Conservation (phyloP, 2,888 invertebrate genomes). For the Myopa testacea region DNA sequence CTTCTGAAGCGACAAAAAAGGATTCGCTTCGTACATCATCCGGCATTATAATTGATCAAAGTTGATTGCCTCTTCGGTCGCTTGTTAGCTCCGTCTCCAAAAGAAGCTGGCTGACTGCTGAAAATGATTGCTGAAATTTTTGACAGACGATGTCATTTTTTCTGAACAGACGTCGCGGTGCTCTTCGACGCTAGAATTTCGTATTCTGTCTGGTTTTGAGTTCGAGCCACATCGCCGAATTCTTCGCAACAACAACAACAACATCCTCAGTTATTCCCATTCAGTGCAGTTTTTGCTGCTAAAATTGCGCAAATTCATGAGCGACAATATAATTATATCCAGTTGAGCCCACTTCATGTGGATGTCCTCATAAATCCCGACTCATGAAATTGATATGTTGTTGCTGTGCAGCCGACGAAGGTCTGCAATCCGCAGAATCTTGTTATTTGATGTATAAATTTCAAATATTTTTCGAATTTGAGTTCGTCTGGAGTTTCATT, state of each 20-base stretch:
- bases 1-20: constrained; percentile 44
- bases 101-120: constrained; percentile 12
- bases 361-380: background rate
- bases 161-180: constrained; percentile 39
- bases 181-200: constrained; percentile 50
- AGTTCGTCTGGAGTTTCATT: background rate
- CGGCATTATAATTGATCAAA: constrained; percentile 50
- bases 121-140: constrained; percentile 52
- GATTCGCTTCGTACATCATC: constrained; percentile 31
- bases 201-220: constrained; percentile 51
- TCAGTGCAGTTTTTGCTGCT: constrained; percentile 7
- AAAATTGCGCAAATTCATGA: constrained; percentile 41
- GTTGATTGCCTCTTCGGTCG: constrained; percentile 47
- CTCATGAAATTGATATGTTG: constrained; percentile 47
- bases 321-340: constrained; percentile 44
- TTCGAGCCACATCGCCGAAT: constrained; percentile 5
- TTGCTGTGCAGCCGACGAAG: background rate
- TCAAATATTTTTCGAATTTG: constrained; percentile 27
- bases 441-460: constrained; percentile 29
- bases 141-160: constrained; percentile 54
- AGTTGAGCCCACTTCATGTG: constrained; percentile 19
- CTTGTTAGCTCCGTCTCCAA: background rate
- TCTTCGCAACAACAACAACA: background rate
- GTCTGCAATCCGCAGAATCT: constrained; percentile 10
- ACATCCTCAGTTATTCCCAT: background rate